These are phyloP conservation scores for Rachycentron canadum DNA, from an alignment of 2,797 vertebrate species.

Conservation along the genomic window DNA sequence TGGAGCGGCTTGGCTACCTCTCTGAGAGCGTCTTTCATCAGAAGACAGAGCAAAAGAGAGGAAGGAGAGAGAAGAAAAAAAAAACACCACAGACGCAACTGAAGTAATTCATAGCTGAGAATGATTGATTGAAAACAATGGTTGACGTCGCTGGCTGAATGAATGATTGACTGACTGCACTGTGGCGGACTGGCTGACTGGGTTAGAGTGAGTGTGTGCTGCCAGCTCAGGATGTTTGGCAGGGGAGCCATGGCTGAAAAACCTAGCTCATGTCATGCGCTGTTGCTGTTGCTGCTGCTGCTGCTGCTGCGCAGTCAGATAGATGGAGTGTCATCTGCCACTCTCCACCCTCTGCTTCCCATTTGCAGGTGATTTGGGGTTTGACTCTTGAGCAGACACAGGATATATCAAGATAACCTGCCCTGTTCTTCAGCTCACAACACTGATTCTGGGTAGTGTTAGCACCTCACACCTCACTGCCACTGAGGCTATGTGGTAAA, in stretches of 20 bases:
- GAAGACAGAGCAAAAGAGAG: slow-evolving; percentile 20
- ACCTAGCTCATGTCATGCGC: slow-evolving; percentile 35
- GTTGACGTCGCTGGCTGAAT: slow-evolving; percentile 47
- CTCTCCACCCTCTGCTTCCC: slow-evolving; percentile 52
- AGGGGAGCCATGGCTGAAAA: slow-evolving; percentile 21
- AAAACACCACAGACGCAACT: slow-evolving; percentile 35
- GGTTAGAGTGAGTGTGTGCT: slow-evolving; percentile 50
- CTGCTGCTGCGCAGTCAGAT: slow-evolving; percentile 51
- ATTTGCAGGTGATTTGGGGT: slow-evolving; percentile 44
- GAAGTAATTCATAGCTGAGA: slow-evolving; percentile 50
- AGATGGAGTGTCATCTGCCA: slow-evolving; percentile 59
- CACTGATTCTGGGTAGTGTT: slow-evolving; percentile 22
- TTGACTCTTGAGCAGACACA: slow-evolving; percentile 34
- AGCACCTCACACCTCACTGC: slow-evolving; percentile 47
- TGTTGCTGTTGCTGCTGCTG: slow-evolving; percentile 34
- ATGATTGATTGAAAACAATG: slow-evolving; percentile 67
- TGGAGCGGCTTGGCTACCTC: slow-evolving; percentile 57
- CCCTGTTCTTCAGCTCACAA: slow-evolving; percentile 25
- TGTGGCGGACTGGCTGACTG: slow-evolving; percentile 35
- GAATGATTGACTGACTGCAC: slow-evolving; percentile 56
- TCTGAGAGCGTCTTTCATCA: slow-evolving; percentile 56
- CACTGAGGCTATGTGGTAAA: slow-evolving; percentile 13
- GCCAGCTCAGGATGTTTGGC: slow-evolving; percentile 45
- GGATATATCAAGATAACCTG: slow-evolving; percentile 39
- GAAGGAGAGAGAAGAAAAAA: neutral